Percentiles rank a stretch among this genome's conserved stretches.
Evolutionary conservation across 1,140 invertebrate genomes (phyloP).

Genomic region (Galendromus occidentalis): DNA sequence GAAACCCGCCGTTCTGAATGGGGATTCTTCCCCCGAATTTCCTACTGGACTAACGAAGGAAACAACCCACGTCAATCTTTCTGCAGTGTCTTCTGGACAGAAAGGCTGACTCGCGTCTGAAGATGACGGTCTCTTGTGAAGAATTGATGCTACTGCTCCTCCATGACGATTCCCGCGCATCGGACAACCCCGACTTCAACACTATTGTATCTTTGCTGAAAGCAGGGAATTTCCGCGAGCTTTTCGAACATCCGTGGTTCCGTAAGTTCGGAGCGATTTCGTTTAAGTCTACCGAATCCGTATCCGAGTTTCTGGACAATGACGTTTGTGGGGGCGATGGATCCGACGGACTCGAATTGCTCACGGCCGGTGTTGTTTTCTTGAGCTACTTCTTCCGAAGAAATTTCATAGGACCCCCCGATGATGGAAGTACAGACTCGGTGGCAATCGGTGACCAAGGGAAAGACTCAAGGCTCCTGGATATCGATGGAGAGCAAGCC

Average conservation of each 20-base stretch:
- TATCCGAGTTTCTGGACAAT: no score
- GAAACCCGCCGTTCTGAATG: no score
- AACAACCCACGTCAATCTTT: no score
- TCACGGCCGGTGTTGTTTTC: background rate
- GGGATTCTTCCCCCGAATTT: no score
- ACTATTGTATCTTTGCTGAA: background rate
- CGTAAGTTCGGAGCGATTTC: background rate
- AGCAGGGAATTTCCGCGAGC: background rate
- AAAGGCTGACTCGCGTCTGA: no score
- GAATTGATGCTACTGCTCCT: background rate
- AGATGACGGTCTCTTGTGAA: background rate
- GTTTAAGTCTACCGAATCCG: background rate
- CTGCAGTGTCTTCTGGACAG: no score
- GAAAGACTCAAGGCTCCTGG: constrained; percentile 20
- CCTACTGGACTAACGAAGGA: no score
- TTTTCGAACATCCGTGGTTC: background rate
- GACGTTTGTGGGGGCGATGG: no score
- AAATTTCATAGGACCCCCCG: background rate
- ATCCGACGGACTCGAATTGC: background rate
- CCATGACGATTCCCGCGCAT: background rate
- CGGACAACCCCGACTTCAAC: background rate
- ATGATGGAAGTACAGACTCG: background rate
- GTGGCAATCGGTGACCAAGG: constrained; percentile 14
- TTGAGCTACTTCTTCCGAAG: background rate
- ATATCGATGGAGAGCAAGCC: constrained; percentile 24